Evolutionary conservation across 2,113 vertebrate species (phyloP).

Genomic region (Corydoras maculifer): DNA sequence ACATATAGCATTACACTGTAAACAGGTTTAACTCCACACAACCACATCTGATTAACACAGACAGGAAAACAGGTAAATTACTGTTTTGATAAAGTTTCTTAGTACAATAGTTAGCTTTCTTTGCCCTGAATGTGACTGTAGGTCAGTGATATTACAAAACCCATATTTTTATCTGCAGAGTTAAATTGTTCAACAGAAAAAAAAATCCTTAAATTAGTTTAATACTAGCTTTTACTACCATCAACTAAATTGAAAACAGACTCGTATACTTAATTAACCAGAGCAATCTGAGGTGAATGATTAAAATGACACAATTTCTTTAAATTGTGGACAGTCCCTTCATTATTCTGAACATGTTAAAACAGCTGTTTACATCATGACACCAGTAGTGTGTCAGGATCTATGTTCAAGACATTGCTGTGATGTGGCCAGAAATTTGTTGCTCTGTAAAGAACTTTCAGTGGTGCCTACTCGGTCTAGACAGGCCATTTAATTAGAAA

Average conservation of each 20-base stretch:
- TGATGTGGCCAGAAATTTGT: not conserved
- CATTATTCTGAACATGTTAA: not conserved
- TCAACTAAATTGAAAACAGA: no score
- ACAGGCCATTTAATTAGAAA: slow-evolving; percentile 11
- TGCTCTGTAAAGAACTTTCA: not conserved
- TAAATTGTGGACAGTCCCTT: not conserved
- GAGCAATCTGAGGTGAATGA: not conserved
- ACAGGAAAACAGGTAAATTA: no score
- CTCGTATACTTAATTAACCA: no score
- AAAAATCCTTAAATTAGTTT: no score
- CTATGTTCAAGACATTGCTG: not conserved
- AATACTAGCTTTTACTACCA: no score
- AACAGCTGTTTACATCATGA: not conserved
- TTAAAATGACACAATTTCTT: not conserved
- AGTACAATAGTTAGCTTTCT: no score
- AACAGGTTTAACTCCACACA: not conserved
- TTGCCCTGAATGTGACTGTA: no score
- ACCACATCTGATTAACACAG: not conserved
- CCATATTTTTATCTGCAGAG: no score
- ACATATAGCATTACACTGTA: not conserved
- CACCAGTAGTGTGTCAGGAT: not conserved
- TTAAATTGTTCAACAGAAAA: no score
- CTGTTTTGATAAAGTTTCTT: no score
- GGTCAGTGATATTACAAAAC: no score
- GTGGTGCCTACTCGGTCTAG: not conserved